Evolutionary conservation across 2,888 invertebrate genomes (phyloP).

Genomic region (Tortrix viridana): DNA sequence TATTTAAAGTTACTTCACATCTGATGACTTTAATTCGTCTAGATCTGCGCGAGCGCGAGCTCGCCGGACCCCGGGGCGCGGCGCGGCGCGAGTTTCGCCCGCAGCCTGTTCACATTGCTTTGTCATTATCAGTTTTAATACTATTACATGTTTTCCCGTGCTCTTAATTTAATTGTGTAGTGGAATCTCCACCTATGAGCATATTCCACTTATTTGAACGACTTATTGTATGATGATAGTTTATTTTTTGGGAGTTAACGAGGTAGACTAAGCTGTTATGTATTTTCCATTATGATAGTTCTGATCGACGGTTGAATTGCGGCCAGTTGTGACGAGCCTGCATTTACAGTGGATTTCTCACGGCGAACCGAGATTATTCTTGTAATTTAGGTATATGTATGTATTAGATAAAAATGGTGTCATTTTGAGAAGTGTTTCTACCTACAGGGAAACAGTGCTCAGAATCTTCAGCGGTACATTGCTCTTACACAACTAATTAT

Average conservation of each 20-base stretch:
- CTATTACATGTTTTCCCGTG: conserved; percentile 38
- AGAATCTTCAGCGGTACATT: conserved; percentile 74
- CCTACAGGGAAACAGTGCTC: conserved; percentile 69
- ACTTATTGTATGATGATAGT: conserved; percentile 80
- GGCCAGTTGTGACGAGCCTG: conserved; percentile 72
- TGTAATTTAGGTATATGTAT: conserved; percentile 79
- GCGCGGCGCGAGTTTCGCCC: conserved; percentile 27
- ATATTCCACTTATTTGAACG: conserved; percentile 69
- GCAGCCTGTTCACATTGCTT: conserved; percentile 73
- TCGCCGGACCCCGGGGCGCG: neutral
- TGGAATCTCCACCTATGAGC: conserved; percentile 57
- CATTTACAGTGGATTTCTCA: conserved; percentile 79
- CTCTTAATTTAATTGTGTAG: conserved; percentile 52
- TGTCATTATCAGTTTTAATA: conserved; percentile 46
- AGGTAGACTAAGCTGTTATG: conserved; percentile 83
- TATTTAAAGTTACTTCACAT: conserved; percentile 82
- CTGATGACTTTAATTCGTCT: conserved; percentile 75
- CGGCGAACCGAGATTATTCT: conserved; percentile 77
- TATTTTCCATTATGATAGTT: conserved; percentile 74
- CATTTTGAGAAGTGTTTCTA: conserved; percentile 73
- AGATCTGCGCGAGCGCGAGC: conserved; percentile 44
- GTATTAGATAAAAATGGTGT: conserved; percentile 77
- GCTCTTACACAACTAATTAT: conserved; percentile 82
- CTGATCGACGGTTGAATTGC: conserved; percentile 61
- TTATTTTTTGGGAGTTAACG: conserved; percentile 81